Percentiles rank a stretch among this genome's conserved stretches.
These are phyloP conservation scores for Ashinkailepas kermadecensis DNA, from an alignment of 2,888 invertebrate genomes.

Conservation along the genomic window DNA sequence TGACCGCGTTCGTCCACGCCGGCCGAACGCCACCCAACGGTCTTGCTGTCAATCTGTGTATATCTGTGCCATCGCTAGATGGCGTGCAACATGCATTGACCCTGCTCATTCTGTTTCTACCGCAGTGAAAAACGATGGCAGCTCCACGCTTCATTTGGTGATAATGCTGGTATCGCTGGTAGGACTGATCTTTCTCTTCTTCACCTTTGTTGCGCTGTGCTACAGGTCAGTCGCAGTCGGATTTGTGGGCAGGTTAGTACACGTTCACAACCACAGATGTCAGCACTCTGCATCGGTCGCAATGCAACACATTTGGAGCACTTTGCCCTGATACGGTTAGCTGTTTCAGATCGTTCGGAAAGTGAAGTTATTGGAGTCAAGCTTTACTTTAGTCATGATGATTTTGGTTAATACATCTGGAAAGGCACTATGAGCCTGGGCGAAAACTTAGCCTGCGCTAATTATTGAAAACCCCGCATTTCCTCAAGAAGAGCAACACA, in stretches of 20 bases:
- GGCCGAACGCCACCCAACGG: not conserved
- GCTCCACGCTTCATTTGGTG: conserved; percentile 95
- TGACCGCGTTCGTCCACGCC: not conserved
- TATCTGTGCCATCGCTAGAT: not conserved
- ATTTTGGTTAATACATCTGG: no score
- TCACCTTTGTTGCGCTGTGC: conserved; percentile 98
- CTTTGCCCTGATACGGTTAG: not conserved
- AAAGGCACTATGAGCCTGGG: no score
- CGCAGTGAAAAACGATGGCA: conserved; percentile 93
- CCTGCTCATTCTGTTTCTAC: not conserved
- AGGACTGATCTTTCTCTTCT: conserved; percentile 97
- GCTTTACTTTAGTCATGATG: no score
- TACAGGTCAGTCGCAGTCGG: conserved; percentile 89
- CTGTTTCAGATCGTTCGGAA: not conserved
- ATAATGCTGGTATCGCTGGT: conserved; percentile 97
- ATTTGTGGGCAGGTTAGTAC: conserved; percentile 7
- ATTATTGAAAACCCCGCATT: no score
- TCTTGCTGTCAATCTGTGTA: not conserved
- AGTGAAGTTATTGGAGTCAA: no score
- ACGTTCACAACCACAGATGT: conserved; percentile 17
- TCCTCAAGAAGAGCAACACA: no score
- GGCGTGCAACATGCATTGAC: not conserved
- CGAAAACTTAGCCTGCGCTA: no score
- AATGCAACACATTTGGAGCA: not conserved
- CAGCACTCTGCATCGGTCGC: conserved; percentile 13